These are phyloP conservation scores for Pangasius macronema DNA, from an alignment of 2,797 vertebrate genomes.

Conservation along the genomic window DNA sequence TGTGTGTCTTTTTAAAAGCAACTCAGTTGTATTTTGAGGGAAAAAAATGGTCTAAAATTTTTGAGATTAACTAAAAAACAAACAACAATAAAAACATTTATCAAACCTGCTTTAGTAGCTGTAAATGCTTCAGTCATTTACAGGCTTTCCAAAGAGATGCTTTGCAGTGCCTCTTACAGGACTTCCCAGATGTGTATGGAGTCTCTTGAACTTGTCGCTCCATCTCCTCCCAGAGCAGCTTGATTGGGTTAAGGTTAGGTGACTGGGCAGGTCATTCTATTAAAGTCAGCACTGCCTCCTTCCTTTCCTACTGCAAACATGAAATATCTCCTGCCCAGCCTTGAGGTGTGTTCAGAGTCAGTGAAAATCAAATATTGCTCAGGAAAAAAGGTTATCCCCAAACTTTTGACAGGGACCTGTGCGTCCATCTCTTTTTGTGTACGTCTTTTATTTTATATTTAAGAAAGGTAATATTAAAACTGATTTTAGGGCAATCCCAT, in stretches of 20 bases:
- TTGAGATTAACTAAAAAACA: neutral
- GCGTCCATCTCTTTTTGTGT: neutral
- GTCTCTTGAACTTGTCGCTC: neutral
- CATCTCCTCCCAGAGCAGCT: neutral
- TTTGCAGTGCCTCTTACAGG: neutral
- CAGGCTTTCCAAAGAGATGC: neutral
- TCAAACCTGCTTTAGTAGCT: neutral
- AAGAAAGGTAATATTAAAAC: neutral
- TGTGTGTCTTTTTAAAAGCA: neutral
- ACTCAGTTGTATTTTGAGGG: neutral
- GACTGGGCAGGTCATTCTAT: slow-evolving; percentile 13
- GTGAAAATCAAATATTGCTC: neutral
- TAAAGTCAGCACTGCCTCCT: neutral
- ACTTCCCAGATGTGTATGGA: neutral
- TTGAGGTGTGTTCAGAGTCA: neutral
- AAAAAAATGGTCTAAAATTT: neutral
- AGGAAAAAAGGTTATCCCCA: neutral
- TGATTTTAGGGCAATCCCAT: neutral
- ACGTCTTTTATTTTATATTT: neutral
- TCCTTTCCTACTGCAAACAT: neutral
- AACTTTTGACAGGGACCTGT: neutral
- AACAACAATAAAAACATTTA: neutral
- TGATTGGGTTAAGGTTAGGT: slow-evolving; percentile 11
- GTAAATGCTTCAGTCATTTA: neutral
- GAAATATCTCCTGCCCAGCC: neutral